These are phyloP conservation scores for Polyergus mexicanus DNA, from an alignment of 1,140 invertebrate species.

Conservation along the genomic window DNA sequence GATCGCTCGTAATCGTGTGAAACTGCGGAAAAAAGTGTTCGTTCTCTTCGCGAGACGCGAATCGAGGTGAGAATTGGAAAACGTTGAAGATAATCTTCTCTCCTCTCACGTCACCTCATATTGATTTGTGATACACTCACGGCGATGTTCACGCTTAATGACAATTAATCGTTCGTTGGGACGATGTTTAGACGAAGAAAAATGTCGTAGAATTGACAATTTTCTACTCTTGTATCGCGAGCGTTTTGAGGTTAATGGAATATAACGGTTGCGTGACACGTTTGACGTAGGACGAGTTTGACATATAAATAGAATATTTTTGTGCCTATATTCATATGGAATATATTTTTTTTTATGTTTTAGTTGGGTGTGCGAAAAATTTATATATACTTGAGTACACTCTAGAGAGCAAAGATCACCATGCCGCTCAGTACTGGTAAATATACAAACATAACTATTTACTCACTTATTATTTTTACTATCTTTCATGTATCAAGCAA, in stretches of 20 bases:
- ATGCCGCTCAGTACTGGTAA: slow-evolving; percentile 82
- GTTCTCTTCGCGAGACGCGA: slow-evolving; percentile 10
- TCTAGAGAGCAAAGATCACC: slow-evolving; percentile 50
- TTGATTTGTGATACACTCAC: slow-evolving; percentile 66
- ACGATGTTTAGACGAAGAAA: not conserved
- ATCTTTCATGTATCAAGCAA: not conserved
- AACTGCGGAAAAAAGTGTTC: slow-evolving; percentile 10
- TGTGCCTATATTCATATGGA: not conserved
- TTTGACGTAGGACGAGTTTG: not conserved
- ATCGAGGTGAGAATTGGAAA: slow-evolving; percentile 33
- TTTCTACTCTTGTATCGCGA: not conserved
- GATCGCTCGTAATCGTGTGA: slow-evolving; percentile 51
- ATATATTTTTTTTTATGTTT: slow-evolving; percentile 29
- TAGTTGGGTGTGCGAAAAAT: slow-evolving; percentile 46
- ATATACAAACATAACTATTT: not conserved
- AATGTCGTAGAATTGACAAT: not conserved
- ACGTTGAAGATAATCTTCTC: slow-evolving; percentile 19
- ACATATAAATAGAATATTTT: not conserved
- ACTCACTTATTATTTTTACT: not conserved
- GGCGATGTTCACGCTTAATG: slow-evolving; percentile 53
- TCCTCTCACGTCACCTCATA: slow-evolving; percentile 34
- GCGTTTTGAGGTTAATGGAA: slow-evolving; percentile 49
- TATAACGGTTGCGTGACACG: not conserved
- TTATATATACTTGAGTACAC: slow-evolving; percentile 17
- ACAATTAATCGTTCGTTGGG: slow-evolving; percentile 1